Evolutionary conservation across 1,140 invertebrate species (phyloP).

Genomic region (Penaeus chinensis): DNA sequence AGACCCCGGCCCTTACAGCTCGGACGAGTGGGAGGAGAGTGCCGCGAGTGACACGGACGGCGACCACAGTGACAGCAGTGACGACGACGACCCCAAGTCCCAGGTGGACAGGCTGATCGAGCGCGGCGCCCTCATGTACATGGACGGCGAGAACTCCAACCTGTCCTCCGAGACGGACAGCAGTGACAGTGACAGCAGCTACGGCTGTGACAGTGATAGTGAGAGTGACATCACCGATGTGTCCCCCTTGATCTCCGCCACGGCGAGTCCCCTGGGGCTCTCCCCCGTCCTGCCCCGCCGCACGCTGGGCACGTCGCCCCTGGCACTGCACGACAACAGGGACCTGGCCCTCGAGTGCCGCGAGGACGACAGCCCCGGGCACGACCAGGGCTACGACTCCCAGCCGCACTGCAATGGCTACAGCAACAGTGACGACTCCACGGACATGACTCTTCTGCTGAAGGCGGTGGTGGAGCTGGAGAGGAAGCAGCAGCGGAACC

Average conservation of each 20-base stretch:
- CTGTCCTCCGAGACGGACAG: slow-evolving; percentile 60
- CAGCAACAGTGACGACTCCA: slow-evolving; percentile 43
- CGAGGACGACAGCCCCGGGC: background rate
- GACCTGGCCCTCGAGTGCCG: slow-evolving; percentile 35
- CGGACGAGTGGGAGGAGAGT: slow-evolving; percentile 62
- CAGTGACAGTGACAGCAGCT: slow-evolving; percentile 52
- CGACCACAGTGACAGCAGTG: slow-evolving; percentile 63
- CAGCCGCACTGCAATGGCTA: slow-evolving; percentile 36
- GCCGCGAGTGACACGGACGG: slow-evolving; percentile 59
- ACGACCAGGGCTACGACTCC: slow-evolving; percentile 33
- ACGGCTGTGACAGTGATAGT: slow-evolving; percentile 55
- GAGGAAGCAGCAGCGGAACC: slow-evolving; percentile 44
- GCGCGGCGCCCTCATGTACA: slow-evolving; percentile 56
- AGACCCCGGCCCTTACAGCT: slow-evolving; percentile 48
- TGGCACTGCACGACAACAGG: slow-evolving; percentile 60
- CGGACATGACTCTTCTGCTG: slow-evolving; percentile 47
- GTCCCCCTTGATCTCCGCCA: slow-evolving; percentile 61
- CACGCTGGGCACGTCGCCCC: slow-evolving; percentile 51
- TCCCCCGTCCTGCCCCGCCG: slow-evolving; percentile 58
- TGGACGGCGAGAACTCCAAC: slow-evolving; percentile 64
- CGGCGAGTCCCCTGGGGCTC: slow-evolving; percentile 60
- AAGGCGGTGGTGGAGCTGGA: slow-evolving; percentile 56
- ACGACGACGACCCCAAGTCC: slow-evolving; percentile 63
- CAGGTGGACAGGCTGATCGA: slow-evolving; percentile 63
- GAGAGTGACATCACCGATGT: slow-evolving; percentile 64